Evolutionary conservation across 2,888 invertebrate genomes (phyloP).

Genomic region (Anorthoa munda): DNA sequence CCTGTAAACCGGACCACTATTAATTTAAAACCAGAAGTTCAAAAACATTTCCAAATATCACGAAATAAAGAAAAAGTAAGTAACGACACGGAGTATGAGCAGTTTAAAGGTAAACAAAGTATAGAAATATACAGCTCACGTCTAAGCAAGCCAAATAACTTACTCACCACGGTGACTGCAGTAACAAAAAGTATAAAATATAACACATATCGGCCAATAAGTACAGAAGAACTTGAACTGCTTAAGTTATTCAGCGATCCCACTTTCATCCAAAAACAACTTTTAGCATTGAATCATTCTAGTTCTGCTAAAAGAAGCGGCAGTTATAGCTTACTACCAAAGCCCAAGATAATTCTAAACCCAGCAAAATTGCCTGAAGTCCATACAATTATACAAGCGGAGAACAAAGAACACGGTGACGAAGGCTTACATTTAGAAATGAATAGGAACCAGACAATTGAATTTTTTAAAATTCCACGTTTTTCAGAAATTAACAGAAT

Average conservation of each 20-base stretch:
- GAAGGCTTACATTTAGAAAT: slow-evolving; percentile 13
- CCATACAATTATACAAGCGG: neutral
- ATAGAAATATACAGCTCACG: slow-evolving; percentile 48
- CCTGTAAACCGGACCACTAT: slow-evolving; percentile 17
- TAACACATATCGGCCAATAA: slow-evolving; percentile 77
- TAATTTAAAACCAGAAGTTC: slow-evolving; percentile 4
- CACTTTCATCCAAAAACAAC: slow-evolving; percentile 23
- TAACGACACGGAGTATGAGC: neutral
- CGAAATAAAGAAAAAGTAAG: neutral
- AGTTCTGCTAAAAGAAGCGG: slow-evolving; percentile 31
- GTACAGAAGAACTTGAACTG: slow-evolving; percentile 71
- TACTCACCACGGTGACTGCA: slow-evolving; percentile 4
- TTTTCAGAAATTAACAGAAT: slow-evolving; percentile 26
- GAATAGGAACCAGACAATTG: neutral
- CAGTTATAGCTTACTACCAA: slow-evolving; percentile 22
- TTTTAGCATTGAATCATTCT: slow-evolving; percentile 22
- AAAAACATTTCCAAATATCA: slow-evolving; percentile 21
- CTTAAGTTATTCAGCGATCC: slow-evolving; percentile 25
- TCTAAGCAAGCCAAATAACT: slow-evolving; percentile 9
- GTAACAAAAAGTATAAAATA: slow-evolving; percentile 69
- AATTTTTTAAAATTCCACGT: slow-evolving; percentile 13
- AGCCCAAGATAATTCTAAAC: slow-evolving; percentile 34
- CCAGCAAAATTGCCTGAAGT: slow-evolving; percentile 35
- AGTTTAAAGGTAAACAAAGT: slow-evolving; percentile 8
- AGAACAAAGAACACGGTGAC: neutral